Base-by-base conservation (phyloP, 2,888 invertebrate species). In the Ceratothoa steindachneri region DNA sequence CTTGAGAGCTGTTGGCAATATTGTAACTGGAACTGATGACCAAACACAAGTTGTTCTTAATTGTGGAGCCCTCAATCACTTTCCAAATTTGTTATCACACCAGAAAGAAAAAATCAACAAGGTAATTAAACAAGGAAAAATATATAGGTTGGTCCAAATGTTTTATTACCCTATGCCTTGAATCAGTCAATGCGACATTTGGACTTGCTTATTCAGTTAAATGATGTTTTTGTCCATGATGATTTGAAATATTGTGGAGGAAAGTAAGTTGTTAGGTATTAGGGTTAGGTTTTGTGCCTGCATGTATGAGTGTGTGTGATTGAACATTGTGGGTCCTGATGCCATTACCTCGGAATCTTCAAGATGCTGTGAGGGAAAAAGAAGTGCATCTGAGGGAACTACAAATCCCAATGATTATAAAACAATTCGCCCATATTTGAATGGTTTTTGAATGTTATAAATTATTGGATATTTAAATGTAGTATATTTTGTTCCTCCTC, bases 91-190 rank as follows among this genome's bases (percentile, higher is more conserved):
- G 80, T 87, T 99, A 77, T 90, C 91, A 71, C 98, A 99, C 86
- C 90, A 90, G 82, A 97, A 97, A 87, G 97, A 98, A 83, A 99
- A 99, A 86, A 98, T 99, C 82, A 97, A 97, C 87, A 99, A 99
- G 88, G 88, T 85, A 81, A 68, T 64, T 76, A 30, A n/a, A n/a
- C n/a, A n/a, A n/a, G n/a, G 19, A 51, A 29, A 28, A 7, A 27
- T 51, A 28, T 22, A 30, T 29, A 27, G 24, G 41, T 22, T 22
- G n/a, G n/a, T n/a, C n/a, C n/a, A n/a, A n/a, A n/a, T n/a, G n/a
- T n/a, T n/a, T n/a, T n/a, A n/a, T n/a, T n/a, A n/a, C n/a, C n/a
- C n/a, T n/a, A n/a, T n/a, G n/a, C n/a, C n/a, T n/a, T n/a, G n/a
- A n/a, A n/a, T n/a, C n/a, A n/a, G n/a, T n/a, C n/a, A n/a, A n/a